Percentiles rank a stretch among this genome's conserved stretches.
Conservation (phyloP, 2,797 vertebrate genomes). For the Rhabdomys pumilio region DNA sequence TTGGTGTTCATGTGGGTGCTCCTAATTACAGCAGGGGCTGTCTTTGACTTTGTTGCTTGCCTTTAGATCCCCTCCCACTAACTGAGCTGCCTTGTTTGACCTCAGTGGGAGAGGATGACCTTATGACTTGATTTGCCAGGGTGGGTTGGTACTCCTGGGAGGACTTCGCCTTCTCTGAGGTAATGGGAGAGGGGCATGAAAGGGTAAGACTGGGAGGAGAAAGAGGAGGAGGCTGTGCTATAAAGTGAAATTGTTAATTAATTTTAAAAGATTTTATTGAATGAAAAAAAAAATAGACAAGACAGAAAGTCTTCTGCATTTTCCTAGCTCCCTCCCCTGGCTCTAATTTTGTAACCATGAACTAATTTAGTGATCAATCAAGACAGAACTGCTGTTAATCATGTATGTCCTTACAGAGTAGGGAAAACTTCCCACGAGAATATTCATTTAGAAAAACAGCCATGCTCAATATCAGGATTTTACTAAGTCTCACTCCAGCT, state of each 20-base stretch:
- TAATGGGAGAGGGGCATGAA: too few species aligned
- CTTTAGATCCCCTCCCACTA: neutral
- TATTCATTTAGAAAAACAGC: conserved; percentile 8
- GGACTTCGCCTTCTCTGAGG: neutral
- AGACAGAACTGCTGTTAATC: neutral
- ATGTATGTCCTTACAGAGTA: neutral
- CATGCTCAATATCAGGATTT: conserved; percentile 13
- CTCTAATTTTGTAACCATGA: neutral
- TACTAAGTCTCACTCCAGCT: neutral
- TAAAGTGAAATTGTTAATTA: neutral
- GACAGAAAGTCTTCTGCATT: neutral
- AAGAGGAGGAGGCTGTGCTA: neutral
- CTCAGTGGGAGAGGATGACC: neutral
- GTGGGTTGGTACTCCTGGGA: neutral
- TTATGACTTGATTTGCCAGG: neutral
- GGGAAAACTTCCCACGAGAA: conserved; percentile 2
- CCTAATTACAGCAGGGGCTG: neutral
- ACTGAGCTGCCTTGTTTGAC: neutral
- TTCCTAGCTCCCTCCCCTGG: fast-evolving
- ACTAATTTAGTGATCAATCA: conserved; percentile 2
- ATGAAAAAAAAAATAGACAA: neutral
- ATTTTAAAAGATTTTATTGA: neutral
- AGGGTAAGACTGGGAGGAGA: neutral
- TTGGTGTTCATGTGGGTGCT: neutral
- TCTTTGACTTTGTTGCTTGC: neutral